These are phyloP conservation scores for Triplophysa bombifrons DNA, from an alignment of 2,797 vertebrate genomes.

Conservation along the genomic window DNA sequence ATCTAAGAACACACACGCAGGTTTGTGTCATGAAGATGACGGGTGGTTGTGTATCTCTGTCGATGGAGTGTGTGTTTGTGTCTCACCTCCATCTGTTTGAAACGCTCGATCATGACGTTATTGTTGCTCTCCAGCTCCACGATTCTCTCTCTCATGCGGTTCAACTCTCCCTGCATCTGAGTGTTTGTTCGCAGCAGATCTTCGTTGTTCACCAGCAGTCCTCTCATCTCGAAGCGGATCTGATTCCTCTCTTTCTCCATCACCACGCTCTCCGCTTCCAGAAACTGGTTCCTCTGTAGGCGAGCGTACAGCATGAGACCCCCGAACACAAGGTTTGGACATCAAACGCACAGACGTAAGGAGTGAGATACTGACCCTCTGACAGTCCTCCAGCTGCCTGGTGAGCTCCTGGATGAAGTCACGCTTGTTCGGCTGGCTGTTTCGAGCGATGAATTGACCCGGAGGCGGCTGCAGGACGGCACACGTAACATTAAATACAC, in stretches of 20 bases:
- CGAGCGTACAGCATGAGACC: too few species aligned
- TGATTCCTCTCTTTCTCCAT: conserved; percentile 81
- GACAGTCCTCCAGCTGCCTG: conserved; percentile 71
- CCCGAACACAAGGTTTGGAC: too few species aligned
- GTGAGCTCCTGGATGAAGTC: conserved; percentile 80
- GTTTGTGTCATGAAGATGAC: neutral
- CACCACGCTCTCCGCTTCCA: conserved; percentile 80
- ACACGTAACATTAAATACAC: neutral
- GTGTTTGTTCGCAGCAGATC: conserved; percentile 76
- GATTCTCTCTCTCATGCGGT: conserved; percentile 71
- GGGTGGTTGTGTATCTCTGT: neutral
- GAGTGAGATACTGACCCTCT: conserved; percentile 65
- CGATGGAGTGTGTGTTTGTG: neutral
- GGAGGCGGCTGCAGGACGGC: conserved; percentile 32
- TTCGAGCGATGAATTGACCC: conserved; percentile 65
- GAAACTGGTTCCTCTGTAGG: conserved; percentile 78
- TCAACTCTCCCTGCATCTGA: conserved; percentile 74
- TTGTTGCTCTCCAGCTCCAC: conserved; percentile 72
- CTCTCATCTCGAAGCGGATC: conserved; percentile 80
- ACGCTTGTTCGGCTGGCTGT: conserved; percentile 65
- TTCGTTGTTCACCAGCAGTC: conserved; percentile 78
- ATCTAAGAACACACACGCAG: conserved; percentile 62
- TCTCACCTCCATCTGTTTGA: conserved; percentile 73
- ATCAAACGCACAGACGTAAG: too few species aligned
- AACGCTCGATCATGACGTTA: conserved; percentile 61